Evolutionary conservation across 2,113 vertebrate species (phyloP), one percentile per base, ranked within the genome.

Genomic region (Actinemys pallida): DNA sequence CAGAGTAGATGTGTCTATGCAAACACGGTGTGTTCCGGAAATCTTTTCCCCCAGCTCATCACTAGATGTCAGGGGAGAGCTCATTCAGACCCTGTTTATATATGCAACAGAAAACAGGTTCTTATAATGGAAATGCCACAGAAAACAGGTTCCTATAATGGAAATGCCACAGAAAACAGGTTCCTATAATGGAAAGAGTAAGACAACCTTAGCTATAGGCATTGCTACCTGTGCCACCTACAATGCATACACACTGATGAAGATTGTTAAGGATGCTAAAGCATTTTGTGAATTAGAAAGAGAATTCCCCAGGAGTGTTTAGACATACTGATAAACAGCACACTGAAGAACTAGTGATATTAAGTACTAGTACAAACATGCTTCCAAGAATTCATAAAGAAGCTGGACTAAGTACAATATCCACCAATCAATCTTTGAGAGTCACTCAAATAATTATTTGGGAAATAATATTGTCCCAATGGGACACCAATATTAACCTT

Each of bases 401-500:
- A 83, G 24, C 20, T 83, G 47, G 8, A 27, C 13, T 83, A 35
- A 42, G 7, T 54, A 52, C 29, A 84, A n/a, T 31, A 29, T 27
- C 25, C 81, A 90, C 19, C 16, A 59, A 69, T 94, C 59, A 81
- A 29, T 31, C 5, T 45, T 35, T 81, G 29, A 76, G 29, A 90
- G 84, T 9, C 7, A 72, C 2, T 72, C 53, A 54, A 54, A 54
- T 8, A 54, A 54, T 54, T 54, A 72, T 82, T 84, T 94, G 82
- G 42, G 47, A 75, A 93, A 92, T 92, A 82, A n/a, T 45, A 86
- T 1, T 2, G 50, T 85, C 86, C 83, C 84, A 76, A 27, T 65
- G 47, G 80, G 42, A 81, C 27, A 84, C 3, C 11, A 31, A 16
- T 42, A 59, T 8, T 24, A 93, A 59, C 50, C 0, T 0, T 25